Conservation (phyloP, 2,113 vertebrate genomes). For the Pteropus alecto region DNA sequence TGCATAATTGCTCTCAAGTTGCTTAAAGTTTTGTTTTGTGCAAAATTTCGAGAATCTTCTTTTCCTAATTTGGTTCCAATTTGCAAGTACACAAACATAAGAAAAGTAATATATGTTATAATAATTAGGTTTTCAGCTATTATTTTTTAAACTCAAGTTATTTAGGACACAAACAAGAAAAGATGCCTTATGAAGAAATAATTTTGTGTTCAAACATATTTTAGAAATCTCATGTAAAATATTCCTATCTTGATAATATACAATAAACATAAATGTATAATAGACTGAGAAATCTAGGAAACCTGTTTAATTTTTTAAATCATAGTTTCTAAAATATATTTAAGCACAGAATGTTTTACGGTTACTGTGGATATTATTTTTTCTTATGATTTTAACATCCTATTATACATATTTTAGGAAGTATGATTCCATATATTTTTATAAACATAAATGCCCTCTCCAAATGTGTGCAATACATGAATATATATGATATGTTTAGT, state of each 20-base stretch:
- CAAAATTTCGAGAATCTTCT: neutral
- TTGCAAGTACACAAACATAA: neutral
- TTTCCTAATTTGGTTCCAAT: neutral
- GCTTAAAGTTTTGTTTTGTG: neutral
- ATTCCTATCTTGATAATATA: neutral
- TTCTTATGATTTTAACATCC: neutral
- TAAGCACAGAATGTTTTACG: neutral
- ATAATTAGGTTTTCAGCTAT: neutral
- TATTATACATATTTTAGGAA: neutral
- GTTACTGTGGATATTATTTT: neutral
- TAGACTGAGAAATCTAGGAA: neutral
- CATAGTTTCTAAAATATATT: neutral
- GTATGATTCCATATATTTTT: neutral
- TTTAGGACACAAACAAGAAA: neutral
- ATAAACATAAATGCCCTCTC: neutral
- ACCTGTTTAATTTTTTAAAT: neutral
- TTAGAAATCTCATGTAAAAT: neutral
- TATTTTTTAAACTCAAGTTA: neutral
- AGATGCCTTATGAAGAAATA: neutral
- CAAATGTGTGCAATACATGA: neutral
- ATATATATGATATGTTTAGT: neutral
- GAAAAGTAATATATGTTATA: neutral
- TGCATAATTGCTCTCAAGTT: neutral
- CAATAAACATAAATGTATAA: neutral
- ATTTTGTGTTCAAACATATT: neutral